A percentile compares a stretch with the other conserved stretches of the same genome.
phyloP scores from a whole-genome alignment of 1,140 invertebrate species.

The Drosophila littoralis region DNA sequence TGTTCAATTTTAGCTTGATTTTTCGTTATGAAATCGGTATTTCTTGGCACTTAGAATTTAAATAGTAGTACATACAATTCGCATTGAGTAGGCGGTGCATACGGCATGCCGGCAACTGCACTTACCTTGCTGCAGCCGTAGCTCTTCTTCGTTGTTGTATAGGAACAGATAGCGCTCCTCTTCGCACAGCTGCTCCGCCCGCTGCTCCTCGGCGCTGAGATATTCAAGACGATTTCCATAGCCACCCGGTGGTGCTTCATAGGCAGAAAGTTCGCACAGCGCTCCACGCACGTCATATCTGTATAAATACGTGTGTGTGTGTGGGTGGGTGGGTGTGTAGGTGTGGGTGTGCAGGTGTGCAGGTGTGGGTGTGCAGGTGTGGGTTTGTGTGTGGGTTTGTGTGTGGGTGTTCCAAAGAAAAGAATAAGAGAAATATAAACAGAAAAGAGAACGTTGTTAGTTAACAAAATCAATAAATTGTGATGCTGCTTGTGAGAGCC shows the following conservation, averaged over 20 bases:
- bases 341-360: slow-evolving; percentile 2
- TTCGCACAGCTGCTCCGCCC: slow-evolving; percentile 94
- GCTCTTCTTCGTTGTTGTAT: slow-evolving; percentile 93
- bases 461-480: slow-evolving; percentile 11
- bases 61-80: slow-evolving; percentile 47
- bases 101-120: slow-evolving; percentile 28
- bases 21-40: slow-evolving; percentile 15
- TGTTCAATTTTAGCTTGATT: slow-evolving; percentile 16
- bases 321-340: slow-evolving; percentile 22
- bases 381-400: slow-evolving; percentile 19
- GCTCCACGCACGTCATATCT: slow-evolving; percentile 98
- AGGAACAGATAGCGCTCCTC: slow-evolving; percentile 95
- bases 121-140: slow-evolving; percentile 92
- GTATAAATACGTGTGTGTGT: slow-evolving; percentile 42
- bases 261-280: slow-evolving; percentile 90
- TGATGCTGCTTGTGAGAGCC: slow-evolving; percentile 6
- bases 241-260: slow-evolving; percentile 90
- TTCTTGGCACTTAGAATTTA: slow-evolving; percentile 50
- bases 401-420: slow-evolving; percentile 55
- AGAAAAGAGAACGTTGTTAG: slow-evolving; percentile 60
- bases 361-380: slow-evolving; percentile 28
- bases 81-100: slow-evolving; percentile 34
- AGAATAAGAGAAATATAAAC: slow-evolving; percentile 75
- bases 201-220: slow-evolving; percentile 91
- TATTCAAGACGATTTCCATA: slow-evolving; percentile 88